phyloP scores from a whole-genome alignment of 2,888 invertebrate species.

The Oasisia sp. region DNA sequence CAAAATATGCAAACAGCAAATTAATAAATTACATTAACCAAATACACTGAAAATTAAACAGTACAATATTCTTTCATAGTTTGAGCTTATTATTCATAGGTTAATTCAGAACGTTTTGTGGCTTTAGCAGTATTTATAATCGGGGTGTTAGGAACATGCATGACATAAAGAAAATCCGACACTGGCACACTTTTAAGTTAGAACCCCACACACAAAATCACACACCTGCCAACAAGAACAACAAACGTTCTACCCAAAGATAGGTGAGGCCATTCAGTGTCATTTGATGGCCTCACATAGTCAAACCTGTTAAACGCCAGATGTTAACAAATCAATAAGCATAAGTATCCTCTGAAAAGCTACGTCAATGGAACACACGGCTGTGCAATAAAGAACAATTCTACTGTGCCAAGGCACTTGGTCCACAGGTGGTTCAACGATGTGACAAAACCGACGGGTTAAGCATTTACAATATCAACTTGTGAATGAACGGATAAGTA shows the following conservation, averaged over 20 bases:
- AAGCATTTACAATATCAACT: neutral
- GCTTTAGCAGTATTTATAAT: neutral
- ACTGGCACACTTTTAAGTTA: neutral
- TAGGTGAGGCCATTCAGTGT: too few species aligned
- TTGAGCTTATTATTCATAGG: neutral
- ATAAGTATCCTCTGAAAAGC: neutral
- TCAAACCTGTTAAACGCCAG: neutral
- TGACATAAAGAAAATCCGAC: neutral
- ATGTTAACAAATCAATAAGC: neutral
- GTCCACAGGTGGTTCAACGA: neutral
- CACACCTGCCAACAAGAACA: neutral
- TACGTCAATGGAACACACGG: too few species aligned
- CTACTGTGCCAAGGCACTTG: neutral
- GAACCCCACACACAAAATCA: neutral
- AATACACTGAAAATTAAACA: neutral
- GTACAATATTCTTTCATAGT: too few species aligned
- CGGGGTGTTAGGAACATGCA: neutral
- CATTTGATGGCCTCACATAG: neutral
- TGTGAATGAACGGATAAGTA: neutral
- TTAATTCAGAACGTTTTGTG: neutral
- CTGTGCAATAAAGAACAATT: neutral
- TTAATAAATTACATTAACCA: neutral
- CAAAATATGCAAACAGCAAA: neutral
- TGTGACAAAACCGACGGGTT: neutral
- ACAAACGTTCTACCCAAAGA: neutral